Evolutionary conservation across 2,113 vertebrate species (phyloP).

Genomic region (Lonchura striata): DNA sequence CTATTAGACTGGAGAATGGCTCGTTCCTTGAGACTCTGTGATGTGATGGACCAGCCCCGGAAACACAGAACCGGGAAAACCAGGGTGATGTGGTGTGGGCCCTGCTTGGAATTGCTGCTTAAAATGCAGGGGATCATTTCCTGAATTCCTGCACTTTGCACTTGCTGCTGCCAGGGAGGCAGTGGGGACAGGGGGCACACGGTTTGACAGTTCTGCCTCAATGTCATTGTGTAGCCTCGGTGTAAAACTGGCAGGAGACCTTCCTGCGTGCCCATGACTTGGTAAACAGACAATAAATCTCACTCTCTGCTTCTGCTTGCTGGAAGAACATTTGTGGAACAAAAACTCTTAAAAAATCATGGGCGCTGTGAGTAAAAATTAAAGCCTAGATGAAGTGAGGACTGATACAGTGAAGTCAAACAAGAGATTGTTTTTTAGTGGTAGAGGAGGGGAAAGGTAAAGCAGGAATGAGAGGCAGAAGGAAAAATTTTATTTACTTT

Average conservation of each 20-base stretch:
- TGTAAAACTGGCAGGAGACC: background rate
- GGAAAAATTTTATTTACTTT: background rate
- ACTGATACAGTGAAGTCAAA: background rate
- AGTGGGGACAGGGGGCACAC: background rate
- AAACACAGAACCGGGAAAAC: background rate
- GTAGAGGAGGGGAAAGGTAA: background rate
- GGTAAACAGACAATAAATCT: background rate
- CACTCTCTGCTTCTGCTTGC: background rate
- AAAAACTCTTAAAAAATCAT: background rate
- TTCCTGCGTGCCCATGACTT: background rate
- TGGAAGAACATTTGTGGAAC: background rate
- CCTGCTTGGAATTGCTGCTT: background rate
- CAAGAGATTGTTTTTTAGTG: background rate
- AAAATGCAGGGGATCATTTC: background rate
- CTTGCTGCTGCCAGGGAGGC: background rate
- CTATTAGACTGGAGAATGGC: conserved; percentile 51
- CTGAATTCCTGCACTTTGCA: background rate
- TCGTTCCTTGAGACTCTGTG: background rate
- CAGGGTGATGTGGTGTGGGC: background rate
- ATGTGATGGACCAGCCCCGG: conserved; percentile 36
- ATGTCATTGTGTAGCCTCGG: too few relatives aligned
- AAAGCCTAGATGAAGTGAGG: background rate
- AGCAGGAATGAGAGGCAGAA: background rate
- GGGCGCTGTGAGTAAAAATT: background rate
- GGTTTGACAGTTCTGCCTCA: background rate